Evolutionary conservation across 2,888 invertebrate species (phyloP), one percentile per base, ranked within the genome.

Genomic region (Pristionchus mayeri): DNA sequence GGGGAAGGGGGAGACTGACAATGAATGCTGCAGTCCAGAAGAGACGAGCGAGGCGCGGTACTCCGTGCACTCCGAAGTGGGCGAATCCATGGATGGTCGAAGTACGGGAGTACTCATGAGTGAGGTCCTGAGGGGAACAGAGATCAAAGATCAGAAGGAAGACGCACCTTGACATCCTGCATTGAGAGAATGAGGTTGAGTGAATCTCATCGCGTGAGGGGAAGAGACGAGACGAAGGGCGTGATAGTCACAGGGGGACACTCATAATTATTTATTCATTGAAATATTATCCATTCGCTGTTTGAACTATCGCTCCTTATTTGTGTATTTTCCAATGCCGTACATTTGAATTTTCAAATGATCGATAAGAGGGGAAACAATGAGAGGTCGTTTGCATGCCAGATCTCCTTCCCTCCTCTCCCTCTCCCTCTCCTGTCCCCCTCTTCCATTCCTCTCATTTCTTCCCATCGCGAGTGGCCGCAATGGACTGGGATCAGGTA

Each of bases 1-100:
- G 54, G 16, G 21, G n/a, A n/a, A 18, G 4, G 4, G 7, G 54
- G 7, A 44, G 44, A 44, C 30, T 11, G 13, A 78, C 76, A 78
- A 78, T 78, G 50, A 78, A 78, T 40, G 76, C 76, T 18, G 50
- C 4, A 21, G 40, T 50, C 76, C 76, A 78, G 48, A 78, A 50
- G 24, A 78, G 11, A 40, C 76, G 27, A 11, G 40, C 30, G 30
- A 48, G 2, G 18, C 21, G 27, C 34, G 76, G 50, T 30, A 78
- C 76, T 48, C 50, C 50, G 21, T 50, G 30, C 0, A 78, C 76
- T 50, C 76, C 76, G 34, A 78, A 78, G 30, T 78, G 76, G 4
- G 76, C 48, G 30, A 78, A 78, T 50, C 76, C 76, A 50, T 78
- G 76, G 50, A 78, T 50, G 7, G 76, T 78, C 18, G 76, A 78